These are phyloP conservation scores for Monochamus saltuarius DNA, from an alignment of 1,140 invertebrate species.

Conservation along the genomic window DNA sequence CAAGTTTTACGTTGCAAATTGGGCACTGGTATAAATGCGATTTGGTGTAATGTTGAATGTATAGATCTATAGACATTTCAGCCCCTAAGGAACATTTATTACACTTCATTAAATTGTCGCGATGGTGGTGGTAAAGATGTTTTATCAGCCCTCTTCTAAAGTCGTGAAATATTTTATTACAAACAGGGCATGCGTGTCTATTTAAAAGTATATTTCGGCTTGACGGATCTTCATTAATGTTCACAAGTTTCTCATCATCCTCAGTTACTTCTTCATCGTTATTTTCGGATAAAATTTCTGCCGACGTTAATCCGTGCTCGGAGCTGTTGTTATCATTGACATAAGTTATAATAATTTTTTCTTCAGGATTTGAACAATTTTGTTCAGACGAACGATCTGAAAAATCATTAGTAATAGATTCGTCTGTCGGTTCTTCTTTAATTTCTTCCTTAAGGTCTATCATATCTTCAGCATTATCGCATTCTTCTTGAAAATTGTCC, in stretches of 20 bases:
- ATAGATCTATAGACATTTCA: not conserved
- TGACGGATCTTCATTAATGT: not conserved
- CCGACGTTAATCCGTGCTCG: not conserved
- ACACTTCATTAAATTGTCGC: slow-evolving; percentile 1
- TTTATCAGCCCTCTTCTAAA: not conserved
- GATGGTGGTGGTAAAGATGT: not conserved
- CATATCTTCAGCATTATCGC: not conserved
- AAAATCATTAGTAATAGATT: no score
- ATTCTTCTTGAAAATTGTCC: not conserved
- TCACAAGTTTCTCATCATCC: not conserved
- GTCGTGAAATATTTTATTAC: slow-evolving; percentile 5
- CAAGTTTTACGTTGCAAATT: slow-evolving; percentile 7
- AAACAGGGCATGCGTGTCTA: not conserved
- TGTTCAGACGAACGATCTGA: no score
- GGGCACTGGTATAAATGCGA: slow-evolving; percentile 1
- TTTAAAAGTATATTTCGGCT: not conserved
- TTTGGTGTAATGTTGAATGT: not conserved
- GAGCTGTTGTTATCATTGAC: slow-evolving; percentile 2
- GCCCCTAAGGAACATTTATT: not conserved
- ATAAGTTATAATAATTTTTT: not conserved
- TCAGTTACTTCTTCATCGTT: not conserved
- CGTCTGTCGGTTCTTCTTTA: not conserved
- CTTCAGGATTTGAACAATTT: no score
- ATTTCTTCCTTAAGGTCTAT: not conserved
- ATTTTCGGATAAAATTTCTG: no score